Base-by-base conservation (phyloP, 64 coral and sea anemone species). In the Montipora efflorescens region DNA sequence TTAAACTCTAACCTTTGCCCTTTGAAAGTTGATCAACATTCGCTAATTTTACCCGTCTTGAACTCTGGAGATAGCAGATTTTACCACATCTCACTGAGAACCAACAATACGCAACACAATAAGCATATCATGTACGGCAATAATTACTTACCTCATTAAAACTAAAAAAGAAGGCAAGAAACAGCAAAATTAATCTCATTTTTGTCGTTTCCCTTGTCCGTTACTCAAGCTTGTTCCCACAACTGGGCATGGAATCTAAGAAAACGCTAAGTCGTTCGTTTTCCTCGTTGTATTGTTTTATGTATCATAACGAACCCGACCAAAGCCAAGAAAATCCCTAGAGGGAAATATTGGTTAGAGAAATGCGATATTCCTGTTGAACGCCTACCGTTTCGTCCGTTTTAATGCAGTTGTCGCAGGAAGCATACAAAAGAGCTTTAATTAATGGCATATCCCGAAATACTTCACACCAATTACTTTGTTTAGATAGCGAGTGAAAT, bases 251-350 rank as follows among this genome's bases (percentile, higher is more conserved):
- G 4, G 64, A 68, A 47, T 67, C 59, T 67, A 36, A 68, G 59
- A 15, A 67, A 48, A 47, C 58, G 12, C 28, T 10, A 36, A 36
- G 36, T 36, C 36, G 36, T 36, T 36, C 36, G 36, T 36, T 36
- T 36, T 36, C 36, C 1, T 36, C 36, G 36, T 36, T 36, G 36
- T 36, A 36, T 36, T 5, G 19, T 72, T 21, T 45, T n/a, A 58
- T 68, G 3, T 8, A 48, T 4, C 74, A 13, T 44, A 45, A 45
- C 12, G 2, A 36, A 1, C 11, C 11, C 14, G 59, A 45, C 66
- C 81, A 69, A 70, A 85, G 59, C 82, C 46, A 59, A 70, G 82
- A 44, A 70, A 86, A 86, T 86, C 82, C 82, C 22, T 12, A 0
- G 81, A 58, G 43, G 47, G 67, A 84, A 18, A 47, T 25, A 44